phyloP scores from a whole-genome alignment of 2,113 vertebrate species.

The Corvus moneduloides region DNA sequence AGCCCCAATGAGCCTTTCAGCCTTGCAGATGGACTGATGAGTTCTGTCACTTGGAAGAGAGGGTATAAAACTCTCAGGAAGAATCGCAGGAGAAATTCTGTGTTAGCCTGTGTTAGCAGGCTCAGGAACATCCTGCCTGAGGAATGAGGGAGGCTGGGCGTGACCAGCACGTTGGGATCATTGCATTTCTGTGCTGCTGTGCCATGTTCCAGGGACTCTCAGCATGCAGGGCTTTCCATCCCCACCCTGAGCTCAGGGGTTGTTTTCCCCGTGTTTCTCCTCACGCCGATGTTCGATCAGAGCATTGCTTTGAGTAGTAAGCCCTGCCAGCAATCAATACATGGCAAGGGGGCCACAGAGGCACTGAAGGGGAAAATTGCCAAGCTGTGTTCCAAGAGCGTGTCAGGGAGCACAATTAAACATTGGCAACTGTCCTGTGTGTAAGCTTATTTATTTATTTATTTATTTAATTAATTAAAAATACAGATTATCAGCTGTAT shows the following conservation, averaged over 20 bases:
- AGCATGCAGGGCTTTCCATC: background rate
- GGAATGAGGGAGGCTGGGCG: background rate
- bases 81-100: background rate
- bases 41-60: background rate
- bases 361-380: slow-evolving; percentile 37
- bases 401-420: slow-evolving; percentile 27
- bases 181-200: background rate
- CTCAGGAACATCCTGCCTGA: background rate
- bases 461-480: background rate
- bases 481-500: background rate
- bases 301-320: background rate
- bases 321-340: slow-evolving; percentile 1
- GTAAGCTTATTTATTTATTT: background rate
- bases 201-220: background rate
- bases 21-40: background rate
- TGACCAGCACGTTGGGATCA: background rate
- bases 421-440: background rate
- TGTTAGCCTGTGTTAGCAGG: background rate
- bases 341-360: background rate
- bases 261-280: background rate
- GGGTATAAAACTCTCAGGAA: background rate
- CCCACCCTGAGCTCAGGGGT: background rate
- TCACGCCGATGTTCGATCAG: background rate
- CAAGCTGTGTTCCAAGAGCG: slow-evolving; percentile 2
- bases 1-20: background rate